phyloP scores from a whole-genome alignment of 2,797 vertebrate species.

The Neosilurus hyrtlii region DNA sequence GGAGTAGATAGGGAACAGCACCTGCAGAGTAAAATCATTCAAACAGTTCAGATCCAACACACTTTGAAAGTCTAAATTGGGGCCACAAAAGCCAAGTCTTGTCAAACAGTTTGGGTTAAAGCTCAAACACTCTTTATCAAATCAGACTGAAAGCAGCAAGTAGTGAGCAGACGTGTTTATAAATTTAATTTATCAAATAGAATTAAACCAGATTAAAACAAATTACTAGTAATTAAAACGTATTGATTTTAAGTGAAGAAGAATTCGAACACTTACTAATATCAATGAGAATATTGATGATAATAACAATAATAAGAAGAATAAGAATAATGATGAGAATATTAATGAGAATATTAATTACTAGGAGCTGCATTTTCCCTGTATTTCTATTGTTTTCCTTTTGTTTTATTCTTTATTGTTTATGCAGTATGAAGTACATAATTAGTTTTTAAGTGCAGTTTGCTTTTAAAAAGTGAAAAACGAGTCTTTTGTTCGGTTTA shows the following conservation, averaged over 20 bases:
- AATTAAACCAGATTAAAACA: not conserved
- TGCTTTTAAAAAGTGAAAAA: not conserved
- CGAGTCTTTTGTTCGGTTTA: not conserved
- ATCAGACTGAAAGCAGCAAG: slow-evolving; percentile 4
- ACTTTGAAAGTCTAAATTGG: not conserved
- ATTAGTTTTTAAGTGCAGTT: not conserved
- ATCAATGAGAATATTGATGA: not conserved
- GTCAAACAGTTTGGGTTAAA: slow-evolving; percentile 1
- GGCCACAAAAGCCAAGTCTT: not conserved
- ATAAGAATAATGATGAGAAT: too few relatives aligned
- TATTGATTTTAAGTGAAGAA: not conserved
- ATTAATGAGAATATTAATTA: not conserved
- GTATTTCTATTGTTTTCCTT: not conserved
- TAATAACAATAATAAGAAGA: too few relatives aligned
- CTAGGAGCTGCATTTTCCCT: not conserved
- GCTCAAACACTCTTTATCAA: not conserved
- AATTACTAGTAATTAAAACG: not conserved
- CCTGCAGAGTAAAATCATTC: not conserved
- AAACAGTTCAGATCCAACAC: not conserved
- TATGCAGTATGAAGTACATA: not conserved
- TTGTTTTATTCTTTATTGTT: too few relatives aligned
- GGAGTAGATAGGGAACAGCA: not conserved
- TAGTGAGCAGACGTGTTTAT: not conserved
- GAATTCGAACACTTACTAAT: not conserved
- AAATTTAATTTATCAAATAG: not conserved